Evolutionary conservation across 1,140 invertebrate species (phyloP), one percentile per base, ranked within the genome.

Genomic region (Drosophila tsacasi): DNA sequence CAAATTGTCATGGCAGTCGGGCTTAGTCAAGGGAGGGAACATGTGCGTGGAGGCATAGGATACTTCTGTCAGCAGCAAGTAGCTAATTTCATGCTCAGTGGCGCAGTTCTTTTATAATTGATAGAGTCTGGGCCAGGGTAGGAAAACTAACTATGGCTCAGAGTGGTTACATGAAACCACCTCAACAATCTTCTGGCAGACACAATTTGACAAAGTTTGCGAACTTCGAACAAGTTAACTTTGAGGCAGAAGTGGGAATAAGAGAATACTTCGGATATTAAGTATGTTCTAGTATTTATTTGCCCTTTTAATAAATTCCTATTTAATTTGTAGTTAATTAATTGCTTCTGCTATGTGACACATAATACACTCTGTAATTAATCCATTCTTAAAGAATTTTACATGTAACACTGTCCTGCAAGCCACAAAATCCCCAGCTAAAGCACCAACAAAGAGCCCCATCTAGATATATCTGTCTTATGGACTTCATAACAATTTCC

Each of bases 11-110:
- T 75, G 49, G 75, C 75, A 76, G 78, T 81, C 81, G 72, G 60
- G 78, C 66, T 76, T 84, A 76, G 30, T 49, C 49, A 35, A 46
- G 61, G 67, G 63, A 12, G 27, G 25, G 39, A 44, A 58, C 49
- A 47, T 57, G 27, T 74, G 52, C 40, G 57, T 62, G 27, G 62
- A 23, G 27, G 23, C 39, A 39, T 23, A 37, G 35, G 30, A 49
- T 35, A 76, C 44, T 50, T 66, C 25, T 69, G 49, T 69, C 74
- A 61, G 47, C 52, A 50, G 79, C 79, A 86, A 83, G 83, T 79
- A 86, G 83, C 80, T 84, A 89, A 89, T 89, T 89, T 89, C 85
- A 89, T 84, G 84, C 84, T 84, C 75, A 72, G 81, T 79, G 83
- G 84, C 68, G 57, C 75, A 65, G 74, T 89, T 81, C 81, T 76